phyloP scores from a whole-genome alignment of 2,888 invertebrate genomes.

The Eilema sororculum region DNA sequence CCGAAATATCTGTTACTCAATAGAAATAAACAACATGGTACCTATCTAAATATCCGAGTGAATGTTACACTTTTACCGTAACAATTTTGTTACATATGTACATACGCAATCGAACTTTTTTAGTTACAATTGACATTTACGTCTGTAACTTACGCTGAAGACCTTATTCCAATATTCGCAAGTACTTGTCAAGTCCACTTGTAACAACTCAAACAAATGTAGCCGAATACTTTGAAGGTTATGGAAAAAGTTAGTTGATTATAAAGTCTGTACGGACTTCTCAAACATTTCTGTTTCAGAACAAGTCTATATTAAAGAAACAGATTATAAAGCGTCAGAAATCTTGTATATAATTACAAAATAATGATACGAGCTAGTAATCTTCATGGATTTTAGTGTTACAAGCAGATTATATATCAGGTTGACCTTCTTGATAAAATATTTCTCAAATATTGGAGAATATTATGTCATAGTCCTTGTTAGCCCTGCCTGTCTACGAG shows the following conservation, averaged over 20 bases:
- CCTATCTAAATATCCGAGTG: too few species aligned
- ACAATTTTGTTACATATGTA: too few species aligned
- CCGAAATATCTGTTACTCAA: too few species aligned
- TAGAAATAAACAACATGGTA: too few species aligned
- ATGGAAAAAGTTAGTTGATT: conserved; percentile 68
- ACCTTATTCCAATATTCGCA: conserved; percentile 59
- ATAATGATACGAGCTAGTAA: background rate
- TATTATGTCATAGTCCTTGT: conserved; percentile 46
- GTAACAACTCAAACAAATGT: conserved; percentile 64
- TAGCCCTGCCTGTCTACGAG: conserved; percentile 28
- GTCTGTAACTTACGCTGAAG: conserved; percentile 29
- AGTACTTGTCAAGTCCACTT: conserved; percentile 60
- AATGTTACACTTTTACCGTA: too few species aligned
- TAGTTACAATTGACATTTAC: conserved; percentile 33
- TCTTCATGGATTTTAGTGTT: background rate
- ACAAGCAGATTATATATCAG: conserved; percentile 33
- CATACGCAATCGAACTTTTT: conserved; percentile 18
- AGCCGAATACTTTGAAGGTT: conserved; percentile 53
- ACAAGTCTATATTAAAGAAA: conserved; percentile 29
- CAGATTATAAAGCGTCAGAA: conserved; percentile 15
- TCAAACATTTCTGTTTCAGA: conserved; percentile 42
- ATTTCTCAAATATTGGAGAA: conserved; percentile 41
- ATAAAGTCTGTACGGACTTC: conserved; percentile 52
- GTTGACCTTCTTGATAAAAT: conserved; percentile 33
- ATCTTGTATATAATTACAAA: background rate